Percentiles rank a stretch among this genome's conserved stretches.
These are phyloP conservation scores for Proisotoma minuta DNA, from an alignment of 2,888 invertebrate species.

Conservation along the genomic window DNA sequence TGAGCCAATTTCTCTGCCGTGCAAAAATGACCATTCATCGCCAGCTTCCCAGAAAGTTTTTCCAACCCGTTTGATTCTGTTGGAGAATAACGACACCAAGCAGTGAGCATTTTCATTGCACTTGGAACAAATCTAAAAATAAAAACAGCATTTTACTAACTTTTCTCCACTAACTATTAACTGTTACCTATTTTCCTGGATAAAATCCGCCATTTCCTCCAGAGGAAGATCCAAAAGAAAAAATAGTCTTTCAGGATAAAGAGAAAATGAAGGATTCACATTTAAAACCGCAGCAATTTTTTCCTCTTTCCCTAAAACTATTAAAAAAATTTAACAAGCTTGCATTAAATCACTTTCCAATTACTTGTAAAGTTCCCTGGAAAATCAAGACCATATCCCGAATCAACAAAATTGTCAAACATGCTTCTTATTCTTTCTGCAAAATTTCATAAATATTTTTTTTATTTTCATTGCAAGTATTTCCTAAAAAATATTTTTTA, in stretches of 20 bases:
- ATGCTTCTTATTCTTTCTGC: slow-evolving; percentile 34
- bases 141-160: too few species aligned
- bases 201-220: slow-evolving; percentile 20
- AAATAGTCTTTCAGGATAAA: slow-evolving; percentile 31
- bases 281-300: slow-evolving; percentile 29
- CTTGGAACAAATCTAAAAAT: slow-evolving; percentile 25
- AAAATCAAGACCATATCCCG: slow-evolving; percentile 32
- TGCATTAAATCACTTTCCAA: neutral
- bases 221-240: slow-evolving; percentile 33
- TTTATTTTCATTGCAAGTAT: neutral
- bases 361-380: slow-evolving; percentile 31
- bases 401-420: slow-evolving; percentile 32
- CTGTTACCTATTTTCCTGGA: slow-evolving; percentile 18
- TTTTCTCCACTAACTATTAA: too few species aligned
- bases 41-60: slow-evolving; percentile 26
- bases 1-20: slow-evolving; percentile 32
- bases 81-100: slow-evolving; percentile 21
- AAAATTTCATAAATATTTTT: neutral
- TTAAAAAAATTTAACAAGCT: neutral
- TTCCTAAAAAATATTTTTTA: neutral
- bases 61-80: slow-evolving; percentile 25
- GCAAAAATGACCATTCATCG: slow-evolving; percentile 37
- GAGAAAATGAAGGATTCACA: slow-evolving; percentile 36
- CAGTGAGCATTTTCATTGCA: slow-evolving; percentile 30
- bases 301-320: slow-evolving; percentile 35